These are phyloP conservation scores for Mythimna ferrago DNA, from an alignment of 2,888 invertebrate species.

Conservation along the genomic window DNA sequence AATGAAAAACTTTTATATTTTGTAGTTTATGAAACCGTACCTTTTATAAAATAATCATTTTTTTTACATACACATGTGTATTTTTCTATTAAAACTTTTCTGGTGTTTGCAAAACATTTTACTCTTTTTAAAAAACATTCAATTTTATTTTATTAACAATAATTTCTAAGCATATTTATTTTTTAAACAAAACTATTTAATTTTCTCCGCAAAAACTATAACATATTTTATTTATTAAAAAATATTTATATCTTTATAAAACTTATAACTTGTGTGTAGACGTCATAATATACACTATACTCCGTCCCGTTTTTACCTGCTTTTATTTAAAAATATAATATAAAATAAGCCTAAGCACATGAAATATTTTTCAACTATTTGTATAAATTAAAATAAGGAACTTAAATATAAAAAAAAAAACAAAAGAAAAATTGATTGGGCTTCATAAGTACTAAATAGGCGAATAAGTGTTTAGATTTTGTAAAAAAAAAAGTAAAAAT, in stretches of 20 bases:
- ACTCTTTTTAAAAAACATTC: neutral
- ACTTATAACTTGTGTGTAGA: conserved; percentile 71
- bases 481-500: conserved; percentile 15
- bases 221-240: conserved; percentile 22
- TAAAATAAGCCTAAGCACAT: conserved; percentile 48
- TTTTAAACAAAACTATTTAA: conserved; percentile 22
- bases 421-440: conserved; percentile 46
- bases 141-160: conserved; percentile 16
- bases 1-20: conserved; percentile 12
- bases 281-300: conserved; percentile 70
- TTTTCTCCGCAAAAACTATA: conserved; percentile 42
- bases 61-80: conserved; percentile 32
- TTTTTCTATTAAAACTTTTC: conserved; percentile 45
- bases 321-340: conserved; percentile 66
- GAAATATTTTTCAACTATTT: conserved; percentile 56
- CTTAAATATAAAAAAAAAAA: conserved; percentile 34
- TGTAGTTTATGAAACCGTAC: conserved; percentile 30
- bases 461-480: conserved; percentile 26
- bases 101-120: conserved; percentile 12
- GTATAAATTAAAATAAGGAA: conserved; percentile 54
- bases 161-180: conserved; percentile 34
- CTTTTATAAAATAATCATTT: conserved; percentile 9
- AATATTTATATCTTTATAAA: conserved; percentile 10
- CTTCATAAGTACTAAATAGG: conserved; percentile 59
- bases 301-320: conserved; percentile 81